Base-by-base conservation (phyloP, 2,113 vertebrate species). In the Sminthopsis crassicaudata region DNA sequence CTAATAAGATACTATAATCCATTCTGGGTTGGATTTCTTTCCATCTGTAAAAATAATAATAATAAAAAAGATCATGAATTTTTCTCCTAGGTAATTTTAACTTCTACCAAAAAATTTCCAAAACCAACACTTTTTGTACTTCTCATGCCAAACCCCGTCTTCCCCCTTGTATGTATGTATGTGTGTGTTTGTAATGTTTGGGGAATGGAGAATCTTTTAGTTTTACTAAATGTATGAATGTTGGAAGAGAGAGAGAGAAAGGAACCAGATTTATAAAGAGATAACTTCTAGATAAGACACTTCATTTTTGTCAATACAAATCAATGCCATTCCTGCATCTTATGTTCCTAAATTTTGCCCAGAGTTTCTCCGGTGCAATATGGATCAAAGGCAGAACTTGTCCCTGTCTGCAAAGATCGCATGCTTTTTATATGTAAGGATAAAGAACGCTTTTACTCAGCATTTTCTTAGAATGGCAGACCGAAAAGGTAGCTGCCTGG, bases 121-220 rank as follows among this genome's bases (percentile, higher is more conserved):
- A 94, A 50, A 96, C 42, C 8, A 53, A 91, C 53, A 2, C 23
- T 30, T n/a, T 30, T 46, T 55, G 46, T 27, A 8, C 67, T 25
- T 91, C 89, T 93, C n/a, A 94, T 91, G 95, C 93, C 42, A 30
- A 67, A n/a, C n/a, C n/a, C n/a, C n/a, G n/a, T n/a, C n/a, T n/a
- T n/a, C n/a, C n/a, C n/a, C n/a, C n/a, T n/a, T n/a, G n/a, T n/a
- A n/a, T n/a, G n/a, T n/a, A n/a, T n/a, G n/a, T n/a, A n/a, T n/a
- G n/a, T n/a, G n/a, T n/a, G 50, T 51, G 50, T 51, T 0, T 51
- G 8, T 51, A 51, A 6, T 51, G 50, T 51, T 51, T 51, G 50
- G 50, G 50, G 50, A 51, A 51, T 51, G 10, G 50, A 51, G 50
- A 51, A 51, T 51, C 50, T 51, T 51, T 51, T 51, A 11, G 50